Conservation (phyloP, 2,888 invertebrate genomes). For the Ferrisia virgata region DNA sequence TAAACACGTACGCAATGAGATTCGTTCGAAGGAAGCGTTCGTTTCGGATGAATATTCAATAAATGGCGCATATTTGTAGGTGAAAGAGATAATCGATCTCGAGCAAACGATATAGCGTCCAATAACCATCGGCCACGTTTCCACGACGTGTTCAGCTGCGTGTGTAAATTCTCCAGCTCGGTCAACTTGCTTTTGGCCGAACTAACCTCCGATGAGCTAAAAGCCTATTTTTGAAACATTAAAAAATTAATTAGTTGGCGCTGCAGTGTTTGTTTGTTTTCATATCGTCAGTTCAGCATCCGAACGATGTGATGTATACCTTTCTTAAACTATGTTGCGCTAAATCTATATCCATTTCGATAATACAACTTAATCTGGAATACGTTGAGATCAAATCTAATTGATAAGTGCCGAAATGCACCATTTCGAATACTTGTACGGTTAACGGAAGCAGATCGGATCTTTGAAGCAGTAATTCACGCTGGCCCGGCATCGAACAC, state of each 20-base stretch:
- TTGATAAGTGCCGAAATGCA: slow-evolving; percentile 92
- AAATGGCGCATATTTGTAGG: slow-evolving; percentile 53
- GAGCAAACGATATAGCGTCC: slow-evolving; percentile 89
- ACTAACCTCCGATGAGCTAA: slow-evolving; percentile 82
- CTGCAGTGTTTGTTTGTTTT: not conserved
- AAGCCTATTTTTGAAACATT: slow-evolving; percentile 62
- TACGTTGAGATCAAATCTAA: slow-evolving; percentile 85
- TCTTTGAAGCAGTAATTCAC: slow-evolving; percentile 78
- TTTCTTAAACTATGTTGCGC: slow-evolving; percentile 91
- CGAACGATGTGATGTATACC: no score
- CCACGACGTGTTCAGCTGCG: slow-evolving; percentile 85
- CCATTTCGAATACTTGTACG: slow-evolving; percentile 91
- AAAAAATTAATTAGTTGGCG: not conserved
- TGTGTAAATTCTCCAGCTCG: slow-evolving; percentile 79
- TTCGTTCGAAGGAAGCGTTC: slow-evolving; percentile 48
- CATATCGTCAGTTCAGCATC: no score
- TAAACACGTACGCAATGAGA: slow-evolving; percentile 51
- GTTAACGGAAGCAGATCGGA: slow-evolving; percentile 85
- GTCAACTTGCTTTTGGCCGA: slow-evolving; percentile 79
- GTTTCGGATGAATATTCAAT: slow-evolving; percentile 51
- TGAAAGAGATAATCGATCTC: slow-evolving; percentile 65
- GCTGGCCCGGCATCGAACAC: slow-evolving; percentile 83
- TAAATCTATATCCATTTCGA: slow-evolving; percentile 86
- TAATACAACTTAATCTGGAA: slow-evolving; percentile 84
- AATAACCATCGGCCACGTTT: slow-evolving; percentile 93